Evolutionary conservation across 2,888 invertebrate genomes (phyloP).

Genomic region (Operophtera brumata): DNA sequence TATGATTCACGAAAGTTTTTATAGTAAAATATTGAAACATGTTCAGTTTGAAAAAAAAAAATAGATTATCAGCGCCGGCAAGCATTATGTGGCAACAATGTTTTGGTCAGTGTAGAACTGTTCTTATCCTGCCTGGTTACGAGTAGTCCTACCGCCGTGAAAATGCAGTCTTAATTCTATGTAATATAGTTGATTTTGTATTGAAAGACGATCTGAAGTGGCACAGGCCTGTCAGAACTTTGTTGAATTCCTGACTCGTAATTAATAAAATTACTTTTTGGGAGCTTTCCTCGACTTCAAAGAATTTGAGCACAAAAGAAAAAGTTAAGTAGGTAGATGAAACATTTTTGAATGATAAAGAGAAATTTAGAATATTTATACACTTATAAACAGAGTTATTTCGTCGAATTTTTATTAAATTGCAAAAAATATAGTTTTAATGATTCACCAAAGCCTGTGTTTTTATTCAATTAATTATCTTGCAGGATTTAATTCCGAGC

Average conservation of each 20-base stretch:
- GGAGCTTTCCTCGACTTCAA: constrained; percentile 79
- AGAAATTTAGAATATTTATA: constrained; percentile 73
- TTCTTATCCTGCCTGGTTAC: no score
- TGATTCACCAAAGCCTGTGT: no score
- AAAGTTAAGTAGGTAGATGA: constrained; percentile 80
- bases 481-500: no score
- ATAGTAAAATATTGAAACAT: no score
- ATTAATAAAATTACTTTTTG: constrained; percentile 82
- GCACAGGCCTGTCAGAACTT: constrained; percentile 51
- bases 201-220: background rate
- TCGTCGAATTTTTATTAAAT: background rate
- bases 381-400: constrained; percentile 46
- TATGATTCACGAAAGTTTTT: no score
- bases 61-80: background rate
- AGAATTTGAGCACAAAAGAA: constrained; percentile 79
- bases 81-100: no score
- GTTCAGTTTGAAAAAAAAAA: no score
- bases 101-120: no score
- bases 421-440: no score
- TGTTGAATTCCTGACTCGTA: constrained; percentile 80
- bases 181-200: constrained; percentile 2
- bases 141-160: no score
- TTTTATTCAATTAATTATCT: no score
- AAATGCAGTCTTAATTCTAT: background rate
- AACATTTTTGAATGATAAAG: constrained; percentile 78